Evolutionary conservation across 2,113 vertebrate species (phyloP).

Genomic region (Grantiella picta): DNA sequence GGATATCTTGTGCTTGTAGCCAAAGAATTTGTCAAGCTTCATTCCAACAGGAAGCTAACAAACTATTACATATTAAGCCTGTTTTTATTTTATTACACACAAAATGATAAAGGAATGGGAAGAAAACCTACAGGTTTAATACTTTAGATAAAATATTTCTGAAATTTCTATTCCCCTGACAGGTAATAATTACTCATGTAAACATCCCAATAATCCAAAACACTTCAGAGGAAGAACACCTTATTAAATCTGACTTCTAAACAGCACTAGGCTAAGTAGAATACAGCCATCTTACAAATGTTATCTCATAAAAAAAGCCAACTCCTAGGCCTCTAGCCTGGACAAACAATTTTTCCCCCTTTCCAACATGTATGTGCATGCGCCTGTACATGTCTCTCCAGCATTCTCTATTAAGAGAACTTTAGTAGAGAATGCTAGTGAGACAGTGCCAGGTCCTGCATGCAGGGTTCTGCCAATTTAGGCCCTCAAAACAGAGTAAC

Average conservation of each 20-base stretch:
- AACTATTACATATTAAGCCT: neutral
- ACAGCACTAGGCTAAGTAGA: neutral
- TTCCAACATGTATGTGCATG: fast-evolving
- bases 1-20: neutral
- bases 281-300: neutral
- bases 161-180: neutral
- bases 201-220: neutral
- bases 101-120: neutral
- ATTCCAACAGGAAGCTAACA: neutral
- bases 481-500: fast-evolving
- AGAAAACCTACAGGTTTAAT: slow-evolving; percentile 15
- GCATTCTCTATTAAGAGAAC: neutral
- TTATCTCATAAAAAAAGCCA: neutral
- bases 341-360: neutral
- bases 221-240: neutral
- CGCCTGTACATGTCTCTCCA: fast-evolving
- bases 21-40: neutral
- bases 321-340: neutral
- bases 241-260: neutral
- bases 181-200: neutral
- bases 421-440: too few species aligned
- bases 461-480: neutral
- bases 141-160: neutral
- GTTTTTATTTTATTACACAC: neutral
- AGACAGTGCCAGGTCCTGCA: fast-evolving